Conservation (phyloP, 2,113 vertebrate species). For the Melospiza georgiana region DNA sequence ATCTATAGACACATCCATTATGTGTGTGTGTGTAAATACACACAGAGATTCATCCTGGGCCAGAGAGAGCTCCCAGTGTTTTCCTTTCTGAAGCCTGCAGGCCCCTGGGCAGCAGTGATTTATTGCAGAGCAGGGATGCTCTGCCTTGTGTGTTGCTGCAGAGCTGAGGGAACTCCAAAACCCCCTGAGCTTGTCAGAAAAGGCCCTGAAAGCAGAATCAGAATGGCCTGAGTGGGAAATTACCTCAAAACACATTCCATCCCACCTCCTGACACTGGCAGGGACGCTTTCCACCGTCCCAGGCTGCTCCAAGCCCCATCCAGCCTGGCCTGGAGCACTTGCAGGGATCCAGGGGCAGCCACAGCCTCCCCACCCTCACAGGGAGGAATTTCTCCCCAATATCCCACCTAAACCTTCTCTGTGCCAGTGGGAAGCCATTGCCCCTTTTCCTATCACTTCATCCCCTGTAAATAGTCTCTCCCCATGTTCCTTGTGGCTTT, state of each 20-base stretch:
- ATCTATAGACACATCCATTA: not conserved
- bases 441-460: not conserved
- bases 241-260: not conserved
- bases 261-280: not conserved
- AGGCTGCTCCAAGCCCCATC: not conserved
- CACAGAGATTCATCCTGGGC: not conserved
- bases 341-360: not conserved
- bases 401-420: not conserved
- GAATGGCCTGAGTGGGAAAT: not conserved
- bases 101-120: not conserved
- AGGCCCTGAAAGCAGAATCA: not conserved
- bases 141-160: not conserved
- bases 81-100: not conserved
- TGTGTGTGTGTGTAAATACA: not conserved
- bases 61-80: not conserved
- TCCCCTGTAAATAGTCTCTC: not conserved
- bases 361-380: not conserved
- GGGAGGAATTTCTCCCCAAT: not conserved
- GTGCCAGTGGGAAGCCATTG: not conserved
- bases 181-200: not conserved
- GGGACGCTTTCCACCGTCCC: not conserved
- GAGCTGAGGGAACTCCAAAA: not conserved
- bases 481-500: not conserved
- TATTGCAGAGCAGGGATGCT: not conserved
- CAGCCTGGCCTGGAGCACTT: rapidly evolving